These are phyloP conservation scores for Oophaga pumilio DNA, from an alignment of 2,113 vertebrate species.

Conservation along the genomic window DNA sequence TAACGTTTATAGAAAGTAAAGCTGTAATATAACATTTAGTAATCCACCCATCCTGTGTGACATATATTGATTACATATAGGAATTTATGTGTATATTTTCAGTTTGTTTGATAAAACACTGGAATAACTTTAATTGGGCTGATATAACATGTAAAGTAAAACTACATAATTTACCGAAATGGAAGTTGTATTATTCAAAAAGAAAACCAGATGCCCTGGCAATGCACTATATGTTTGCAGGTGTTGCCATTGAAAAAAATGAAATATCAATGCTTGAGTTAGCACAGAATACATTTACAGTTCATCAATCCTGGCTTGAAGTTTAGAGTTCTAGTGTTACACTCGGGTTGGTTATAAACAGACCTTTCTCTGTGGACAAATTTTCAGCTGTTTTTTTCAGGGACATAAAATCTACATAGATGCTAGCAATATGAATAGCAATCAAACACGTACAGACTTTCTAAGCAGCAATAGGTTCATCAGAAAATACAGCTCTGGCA, in stretches of 20 bases:
- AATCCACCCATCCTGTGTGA: too few species aligned
- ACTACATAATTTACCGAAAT: background rate
- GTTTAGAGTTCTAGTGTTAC: constrained; percentile 16
- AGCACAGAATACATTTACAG: constrained; percentile 46
- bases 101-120: background rate
- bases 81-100: too few species aligned
- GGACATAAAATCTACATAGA: constrained; percentile 18
- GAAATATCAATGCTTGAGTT: constrained; percentile 39
- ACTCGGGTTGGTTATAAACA: constrained; percentile 39
- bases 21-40: background rate
- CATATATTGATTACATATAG: too few species aligned
- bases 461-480: background rate
- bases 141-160: constrained; percentile 10
- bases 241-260: constrained; percentile 45
- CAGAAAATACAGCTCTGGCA: too few species aligned
- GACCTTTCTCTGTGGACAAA: constrained; percentile 27
- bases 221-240: constrained; percentile 24
- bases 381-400: constrained; percentile 14
- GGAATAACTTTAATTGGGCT: background rate
- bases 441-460: background rate
- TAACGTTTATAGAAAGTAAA: background rate
- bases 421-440: constrained; percentile 13
- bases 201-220: constrained; percentile 42
- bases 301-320: constrained; percentile 38
- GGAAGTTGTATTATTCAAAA: background rate